A percentile compares a stretch with the other conserved stretches of the same genome.
phyloP scores from a whole-genome alignment of 2,113 vertebrate genomes.

The Camarhynchus parvulus region DNA sequence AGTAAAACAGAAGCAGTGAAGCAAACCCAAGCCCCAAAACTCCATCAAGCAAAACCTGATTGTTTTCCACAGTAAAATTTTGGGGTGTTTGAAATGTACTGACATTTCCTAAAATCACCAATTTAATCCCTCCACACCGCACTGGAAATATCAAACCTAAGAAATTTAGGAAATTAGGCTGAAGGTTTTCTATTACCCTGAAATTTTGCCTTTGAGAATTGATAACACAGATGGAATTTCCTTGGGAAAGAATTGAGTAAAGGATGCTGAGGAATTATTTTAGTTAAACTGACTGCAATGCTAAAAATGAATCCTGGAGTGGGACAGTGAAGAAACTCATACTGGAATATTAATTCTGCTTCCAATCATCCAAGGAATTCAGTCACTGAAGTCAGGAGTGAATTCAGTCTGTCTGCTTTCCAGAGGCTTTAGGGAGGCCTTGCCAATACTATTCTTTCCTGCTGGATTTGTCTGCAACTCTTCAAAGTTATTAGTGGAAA shows the following conservation, averaged over 20 bases:
- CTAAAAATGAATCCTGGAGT: conserved; percentile 19
- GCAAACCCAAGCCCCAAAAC: background rate
- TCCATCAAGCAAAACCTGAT: background rate
- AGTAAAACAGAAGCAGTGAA: background rate
- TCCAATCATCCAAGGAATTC: background rate
- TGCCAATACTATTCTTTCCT: background rate
- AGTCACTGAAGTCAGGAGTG: background rate
- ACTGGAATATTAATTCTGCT: conserved; percentile 33
- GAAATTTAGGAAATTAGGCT: background rate
- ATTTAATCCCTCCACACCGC: background rate
- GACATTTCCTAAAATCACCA: background rate
- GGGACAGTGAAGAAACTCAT: background rate
- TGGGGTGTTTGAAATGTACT: background rate
- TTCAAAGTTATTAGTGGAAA: background rate
- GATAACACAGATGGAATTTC: background rate
- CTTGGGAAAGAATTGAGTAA: background rate
- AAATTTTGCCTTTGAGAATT: conserved; percentile 31
- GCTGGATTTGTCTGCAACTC: background rate
- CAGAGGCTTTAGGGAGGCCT: background rate
- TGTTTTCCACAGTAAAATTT: background rate
- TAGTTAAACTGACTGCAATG: background rate
- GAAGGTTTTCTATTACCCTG: background rate
- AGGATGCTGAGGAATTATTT: conserved; percentile 8
- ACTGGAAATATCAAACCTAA: background rate
- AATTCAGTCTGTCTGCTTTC: conserved; percentile 24